phyloP scores from a whole-genome alignment of 2,797 vertebrate genomes.

The Falco columbarius region DNA sequence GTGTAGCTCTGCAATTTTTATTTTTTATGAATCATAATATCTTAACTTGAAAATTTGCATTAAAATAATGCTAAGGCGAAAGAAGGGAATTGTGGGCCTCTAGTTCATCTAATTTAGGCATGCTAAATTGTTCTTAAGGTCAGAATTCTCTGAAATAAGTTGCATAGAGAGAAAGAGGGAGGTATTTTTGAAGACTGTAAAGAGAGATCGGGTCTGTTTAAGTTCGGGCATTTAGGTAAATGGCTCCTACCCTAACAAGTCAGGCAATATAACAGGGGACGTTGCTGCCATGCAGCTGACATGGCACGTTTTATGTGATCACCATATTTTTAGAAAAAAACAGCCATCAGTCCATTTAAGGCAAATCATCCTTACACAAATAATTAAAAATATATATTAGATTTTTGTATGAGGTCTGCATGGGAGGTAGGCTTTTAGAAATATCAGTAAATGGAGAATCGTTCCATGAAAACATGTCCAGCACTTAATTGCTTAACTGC shows the following conservation, averaged over 20 bases:
- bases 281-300: not conserved
- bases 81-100: not conserved
- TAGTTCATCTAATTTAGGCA: not conserved
- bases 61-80: not conserved
- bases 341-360: not conserved
- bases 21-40: constrained; percentile 59
- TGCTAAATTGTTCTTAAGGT: not conserved
- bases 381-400: not conserved
- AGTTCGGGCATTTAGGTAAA: not conserved
- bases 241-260: not conserved
- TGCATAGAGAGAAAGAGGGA: not conserved
- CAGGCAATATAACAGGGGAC: not conserved
- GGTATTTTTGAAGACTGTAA: not conserved
- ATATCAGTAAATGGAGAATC: not conserved
- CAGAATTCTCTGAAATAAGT: not conserved
- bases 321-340: not conserved
- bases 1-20: not conserved
- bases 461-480: not conserved
- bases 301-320: not conserved
- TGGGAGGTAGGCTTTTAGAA: not conserved
- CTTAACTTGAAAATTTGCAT: constrained; percentile 18
- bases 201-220: not conserved
- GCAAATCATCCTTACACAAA: not conserved
- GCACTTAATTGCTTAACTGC: not conserved
- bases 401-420: not conserved